A percentile compares a stretch with the other conserved stretches of the same genome.
Conservation (phyloP, 2,888 invertebrate species). For the Agrochola litura region DNA sequence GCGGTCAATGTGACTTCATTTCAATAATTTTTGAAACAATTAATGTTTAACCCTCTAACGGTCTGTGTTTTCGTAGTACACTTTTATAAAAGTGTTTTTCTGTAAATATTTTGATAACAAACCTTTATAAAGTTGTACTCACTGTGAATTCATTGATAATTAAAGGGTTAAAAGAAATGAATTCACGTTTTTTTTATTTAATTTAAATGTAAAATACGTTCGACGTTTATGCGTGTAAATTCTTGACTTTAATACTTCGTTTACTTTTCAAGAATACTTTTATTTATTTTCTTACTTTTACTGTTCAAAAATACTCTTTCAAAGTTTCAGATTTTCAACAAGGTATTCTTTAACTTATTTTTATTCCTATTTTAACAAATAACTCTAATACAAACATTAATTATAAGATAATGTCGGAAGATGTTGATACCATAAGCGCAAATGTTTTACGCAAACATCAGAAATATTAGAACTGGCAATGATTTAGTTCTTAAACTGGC, state of each 20-base stretch:
- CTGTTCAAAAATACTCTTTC: conserved; percentile 80
- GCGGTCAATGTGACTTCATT: conserved; percentile 72
- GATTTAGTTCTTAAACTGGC: conserved; percentile 13
- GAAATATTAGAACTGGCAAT: conserved; percentile 60
- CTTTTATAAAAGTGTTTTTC: conserved; percentile 39
- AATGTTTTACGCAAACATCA: conserved; percentile 71
- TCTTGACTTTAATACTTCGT: conserved; percentile 69
- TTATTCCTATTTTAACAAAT: conserved; percentile 81
- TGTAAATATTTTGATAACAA: conserved; percentile 39
- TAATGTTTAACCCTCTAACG: conserved; percentile 27
- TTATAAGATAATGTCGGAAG: conserved; percentile 76
- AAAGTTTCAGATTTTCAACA: conserved; percentile 85
- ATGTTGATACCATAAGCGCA: conserved; percentile 79
- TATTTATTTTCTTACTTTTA: conserved; percentile 56
- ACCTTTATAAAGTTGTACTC: conserved; percentile 34
- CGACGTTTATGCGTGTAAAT: conserved; percentile 76
- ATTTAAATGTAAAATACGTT: conserved; percentile 79
- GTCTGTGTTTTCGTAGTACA: conserved; percentile 28
- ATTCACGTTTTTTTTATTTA: conserved; percentile 74
- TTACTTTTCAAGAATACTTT: conserved; percentile 70
- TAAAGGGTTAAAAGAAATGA: conserved; percentile 73
- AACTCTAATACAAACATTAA: conserved; percentile 85
- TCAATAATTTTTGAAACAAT: conserved; percentile 53
- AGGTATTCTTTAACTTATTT: conserved; percentile 84
- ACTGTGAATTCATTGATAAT: conserved; percentile 5